phyloP scores from a whole-genome alignment of 2,797 vertebrate genomes.

The Diplodus sargus region DNA sequence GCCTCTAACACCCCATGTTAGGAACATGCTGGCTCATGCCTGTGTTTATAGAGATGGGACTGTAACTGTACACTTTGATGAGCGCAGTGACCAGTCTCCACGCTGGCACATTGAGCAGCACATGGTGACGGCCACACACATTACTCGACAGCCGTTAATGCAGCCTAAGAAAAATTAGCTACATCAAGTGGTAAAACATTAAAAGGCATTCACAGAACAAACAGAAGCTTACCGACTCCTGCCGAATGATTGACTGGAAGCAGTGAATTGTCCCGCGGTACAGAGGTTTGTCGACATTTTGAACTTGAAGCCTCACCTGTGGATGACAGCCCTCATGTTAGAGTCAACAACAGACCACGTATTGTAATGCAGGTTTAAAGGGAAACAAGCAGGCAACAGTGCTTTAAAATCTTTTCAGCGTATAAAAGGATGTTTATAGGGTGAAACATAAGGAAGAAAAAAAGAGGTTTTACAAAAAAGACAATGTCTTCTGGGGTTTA shows the following conservation, averaged over 20 bases:
- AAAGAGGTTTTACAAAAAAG: slow-evolving; percentile 8
- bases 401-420: slow-evolving; percentile 45
- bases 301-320: slow-evolving; percentile 98
- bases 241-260: slow-evolving; percentile 94
- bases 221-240: slow-evolving; percentile 92
- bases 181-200: not conserved
- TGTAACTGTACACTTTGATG: slow-evolving; percentile 55
- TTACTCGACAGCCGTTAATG: slow-evolving; percentile 4
- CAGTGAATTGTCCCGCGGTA: slow-evolving; percentile 96
- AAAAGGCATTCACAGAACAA: not conserved
- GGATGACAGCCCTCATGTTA: slow-evolving; percentile 53
- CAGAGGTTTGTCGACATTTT: slow-evolving; percentile 92
- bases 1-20: slow-evolving; percentile 51
- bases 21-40: slow-evolving; percentile 38
- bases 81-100: not conserved
- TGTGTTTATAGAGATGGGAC: slow-evolving; percentile 11
- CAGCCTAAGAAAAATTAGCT: not conserved
- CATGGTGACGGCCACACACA: not conserved
- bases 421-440: slow-evolving; percentile 47
- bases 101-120: not conserved
- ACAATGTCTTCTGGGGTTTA: slow-evolving; percentile 54
- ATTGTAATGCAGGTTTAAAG: slow-evolving; percentile 23
- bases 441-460: slow-evolving; percentile 47
- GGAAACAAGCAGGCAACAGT: slow-evolving; percentile 49
- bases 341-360: slow-evolving; percentile 28